Percentiles rank a stretch among this genome's conserved stretches.
Conservation (phyloP, 2,113 vertebrate genomes). For the Phoenicopterus ruber region DNA sequence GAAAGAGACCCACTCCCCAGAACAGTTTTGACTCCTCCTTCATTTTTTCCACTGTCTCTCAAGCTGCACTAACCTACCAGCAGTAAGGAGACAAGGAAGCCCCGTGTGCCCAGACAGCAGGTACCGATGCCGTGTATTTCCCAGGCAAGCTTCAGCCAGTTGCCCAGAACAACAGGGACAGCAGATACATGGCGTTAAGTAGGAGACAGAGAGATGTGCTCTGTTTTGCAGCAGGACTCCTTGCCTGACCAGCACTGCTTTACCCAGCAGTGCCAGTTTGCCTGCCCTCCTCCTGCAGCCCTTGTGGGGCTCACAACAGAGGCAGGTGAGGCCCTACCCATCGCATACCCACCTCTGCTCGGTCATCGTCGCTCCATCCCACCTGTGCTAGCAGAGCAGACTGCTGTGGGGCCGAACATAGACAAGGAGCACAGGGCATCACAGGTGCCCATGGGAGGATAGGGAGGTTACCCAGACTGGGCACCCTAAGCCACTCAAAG, state of each 20-base stretch:
- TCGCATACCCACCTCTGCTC: background rate
- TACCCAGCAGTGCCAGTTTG: background rate
- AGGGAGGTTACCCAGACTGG: background rate
- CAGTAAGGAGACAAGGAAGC: background rate
- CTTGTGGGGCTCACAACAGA: background rate
- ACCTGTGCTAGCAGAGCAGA: background rate
- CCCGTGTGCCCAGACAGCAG: background rate
- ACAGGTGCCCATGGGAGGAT: background rate
- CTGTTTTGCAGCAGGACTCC: background rate
- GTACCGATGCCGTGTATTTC: fast-evolving
- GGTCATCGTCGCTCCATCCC: background rate
- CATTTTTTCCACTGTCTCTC: background rate
- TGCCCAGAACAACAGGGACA: background rate
- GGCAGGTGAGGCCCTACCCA: background rate
- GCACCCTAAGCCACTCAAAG: background rate
- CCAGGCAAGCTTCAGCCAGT: background rate
- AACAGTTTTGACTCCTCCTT: background rate
- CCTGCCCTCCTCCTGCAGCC: background rate
- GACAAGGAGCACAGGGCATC: background rate
- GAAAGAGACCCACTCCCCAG: background rate
- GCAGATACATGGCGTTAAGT: background rate
- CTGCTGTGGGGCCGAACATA: background rate
- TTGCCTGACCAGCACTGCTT: background rate
- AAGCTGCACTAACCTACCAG: background rate
- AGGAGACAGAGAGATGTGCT: fast-evolving